Percentiles rank a stretch among this genome's conserved stretches.
Evolutionary conservation across 1,140 invertebrate species (phyloP).

Genomic region (Platyura marginata): DNA sequence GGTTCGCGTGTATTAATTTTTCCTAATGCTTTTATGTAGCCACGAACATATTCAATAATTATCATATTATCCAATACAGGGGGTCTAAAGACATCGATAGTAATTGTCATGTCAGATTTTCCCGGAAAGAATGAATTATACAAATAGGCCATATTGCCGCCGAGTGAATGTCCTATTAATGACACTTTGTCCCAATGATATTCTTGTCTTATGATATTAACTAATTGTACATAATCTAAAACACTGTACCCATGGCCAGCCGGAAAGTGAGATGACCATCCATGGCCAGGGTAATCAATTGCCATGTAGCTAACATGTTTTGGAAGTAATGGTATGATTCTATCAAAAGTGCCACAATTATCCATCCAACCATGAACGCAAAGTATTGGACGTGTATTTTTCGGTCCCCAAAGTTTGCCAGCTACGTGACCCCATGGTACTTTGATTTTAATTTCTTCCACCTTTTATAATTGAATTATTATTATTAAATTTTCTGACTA

Average conservation of each 20-base stretch:
- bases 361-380: conserved; percentile 57
- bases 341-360: conserved; percentile 48
- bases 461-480: conserved; percentile 7
- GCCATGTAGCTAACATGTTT: conserved; percentile 33
- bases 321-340: conserved; percentile 35
- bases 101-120: conserved; percentile 34
- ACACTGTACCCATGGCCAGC: background rate
- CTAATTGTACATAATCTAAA: conserved; percentile 9
- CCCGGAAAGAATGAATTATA: conserved; percentile 32
- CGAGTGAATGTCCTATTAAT: conserved; percentile 40
- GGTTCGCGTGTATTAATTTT: conserved; percentile 35
- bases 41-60: conserved; percentile 23
- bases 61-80: conserved; percentile 2
- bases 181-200: conserved; percentile 36
- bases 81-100: conserved; percentile 38
- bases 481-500: no score
- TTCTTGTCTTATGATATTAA: background rate
- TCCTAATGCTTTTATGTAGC: conserved; percentile 58
- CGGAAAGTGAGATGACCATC: background rate
- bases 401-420: conserved; percentile 45
- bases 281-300: conserved; percentile 33
- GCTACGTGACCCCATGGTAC: conserved; percentile 43
- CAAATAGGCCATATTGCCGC: conserved; percentile 29
- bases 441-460: conserved; percentile 37
- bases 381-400: conserved; percentile 37